phyloP scores from a whole-genome alignment of 2,113 vertebrate species.

The Nymphicus hollandicus region DNA sequence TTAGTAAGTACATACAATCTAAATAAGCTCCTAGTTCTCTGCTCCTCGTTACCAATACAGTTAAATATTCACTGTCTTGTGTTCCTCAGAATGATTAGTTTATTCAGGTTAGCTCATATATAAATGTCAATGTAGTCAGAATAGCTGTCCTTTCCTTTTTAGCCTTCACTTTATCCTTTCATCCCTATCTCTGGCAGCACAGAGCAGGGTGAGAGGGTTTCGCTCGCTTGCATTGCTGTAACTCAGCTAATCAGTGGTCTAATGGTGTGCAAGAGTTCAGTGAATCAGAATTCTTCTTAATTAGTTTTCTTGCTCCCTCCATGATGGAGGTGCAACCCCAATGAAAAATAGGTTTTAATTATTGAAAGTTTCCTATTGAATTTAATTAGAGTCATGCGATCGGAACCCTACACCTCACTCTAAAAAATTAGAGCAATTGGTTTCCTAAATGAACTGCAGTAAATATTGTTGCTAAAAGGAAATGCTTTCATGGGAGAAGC shows the following conservation, averaged over 20 bases:
- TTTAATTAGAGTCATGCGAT: not conserved
- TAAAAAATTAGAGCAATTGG: not conserved
- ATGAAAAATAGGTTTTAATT: constrained; percentile 6
- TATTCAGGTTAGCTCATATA: not conserved
- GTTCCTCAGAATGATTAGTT: not conserved
- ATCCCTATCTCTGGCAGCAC: not conserved
- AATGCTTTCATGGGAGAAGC: not conserved
- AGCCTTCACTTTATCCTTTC: not conserved
- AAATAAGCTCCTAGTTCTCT: not conserved
- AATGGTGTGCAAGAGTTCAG: not conserved
- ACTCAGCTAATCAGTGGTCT: not conserved
- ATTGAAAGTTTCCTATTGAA: not conserved
- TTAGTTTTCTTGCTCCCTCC: not conserved
- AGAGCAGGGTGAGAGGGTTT: not conserved
- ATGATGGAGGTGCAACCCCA: not conserved
- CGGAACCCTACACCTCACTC: not conserved
- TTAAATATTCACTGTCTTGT: not conserved
- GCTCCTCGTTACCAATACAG: not conserved
- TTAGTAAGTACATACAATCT: not conserved
- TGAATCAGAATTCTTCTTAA: not conserved
- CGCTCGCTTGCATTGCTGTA: not conserved
- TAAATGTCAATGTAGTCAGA: not conserved
- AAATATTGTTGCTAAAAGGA: not conserved
- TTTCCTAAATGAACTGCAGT: not conserved
- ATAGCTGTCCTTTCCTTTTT: not conserved